Conservation (phyloP, 2,797 vertebrate species). For the Chaunax sp. region DNA sequence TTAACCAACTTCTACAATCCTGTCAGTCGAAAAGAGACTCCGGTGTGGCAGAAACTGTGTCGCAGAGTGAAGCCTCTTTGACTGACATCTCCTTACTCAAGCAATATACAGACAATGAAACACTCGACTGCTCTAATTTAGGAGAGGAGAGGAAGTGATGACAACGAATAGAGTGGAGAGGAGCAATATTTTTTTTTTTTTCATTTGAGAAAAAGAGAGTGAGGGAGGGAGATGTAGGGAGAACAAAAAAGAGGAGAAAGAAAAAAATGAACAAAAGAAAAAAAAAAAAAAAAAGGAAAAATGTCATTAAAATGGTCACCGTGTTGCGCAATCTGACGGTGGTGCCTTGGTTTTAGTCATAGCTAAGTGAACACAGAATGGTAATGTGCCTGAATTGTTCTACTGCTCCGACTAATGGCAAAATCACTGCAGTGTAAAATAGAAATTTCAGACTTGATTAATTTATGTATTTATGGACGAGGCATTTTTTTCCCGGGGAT, state of each 20-base stretch:
- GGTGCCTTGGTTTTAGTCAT: slow-evolving; percentile 81
- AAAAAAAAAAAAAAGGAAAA: slow-evolving; percentile 41
- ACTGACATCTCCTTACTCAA: slow-evolving; percentile 61
- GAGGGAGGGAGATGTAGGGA: not conserved
- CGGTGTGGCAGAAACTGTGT: slow-evolving; percentile 29
- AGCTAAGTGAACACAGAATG: slow-evolving; percentile 83
- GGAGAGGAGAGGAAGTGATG: slow-evolving; percentile 55
- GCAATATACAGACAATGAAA: slow-evolving; percentile 70
- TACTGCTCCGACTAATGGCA: slow-evolving; percentile 83
- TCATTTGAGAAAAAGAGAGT: slow-evolving; percentile 8
- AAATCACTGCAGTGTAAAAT: slow-evolving; percentile 88
- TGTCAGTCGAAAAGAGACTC: slow-evolving; percentile 33
- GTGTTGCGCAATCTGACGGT: slow-evolving; percentile 63
- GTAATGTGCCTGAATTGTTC: slow-evolving; percentile 80
- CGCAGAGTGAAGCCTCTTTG: slow-evolving; percentile 50
- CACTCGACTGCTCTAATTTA: slow-evolving; percentile 74
- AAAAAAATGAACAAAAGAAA: slow-evolving; percentile 26
- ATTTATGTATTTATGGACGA: slow-evolving; percentile 86
- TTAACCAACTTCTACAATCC: slow-evolving; percentile 38
- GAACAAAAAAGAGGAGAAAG: slow-evolving; percentile 6
- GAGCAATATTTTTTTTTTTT: not conserved
- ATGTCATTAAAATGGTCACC: slow-evolving; percentile 79
- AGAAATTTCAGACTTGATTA: slow-evolving; percentile 88
- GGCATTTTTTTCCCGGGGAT: slow-evolving; percentile 68
- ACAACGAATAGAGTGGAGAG: slow-evolving; percentile 46